Evolutionary conservation across 2,113 vertebrate species (phyloP).

Genomic region (Hypanus sabinus): DNA sequence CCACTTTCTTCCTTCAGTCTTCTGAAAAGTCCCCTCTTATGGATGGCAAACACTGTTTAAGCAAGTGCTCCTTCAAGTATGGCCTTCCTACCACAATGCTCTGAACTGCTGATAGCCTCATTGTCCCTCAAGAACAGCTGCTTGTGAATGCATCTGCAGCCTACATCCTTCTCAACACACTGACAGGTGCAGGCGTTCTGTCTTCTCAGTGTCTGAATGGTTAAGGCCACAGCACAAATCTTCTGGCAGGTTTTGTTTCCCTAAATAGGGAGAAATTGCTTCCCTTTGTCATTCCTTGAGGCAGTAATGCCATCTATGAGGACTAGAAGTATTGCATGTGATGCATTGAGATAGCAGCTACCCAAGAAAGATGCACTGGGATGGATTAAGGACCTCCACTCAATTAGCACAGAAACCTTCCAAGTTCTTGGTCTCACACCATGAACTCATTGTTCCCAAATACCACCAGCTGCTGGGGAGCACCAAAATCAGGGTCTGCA

Average conservation of each 20-base stretch:
- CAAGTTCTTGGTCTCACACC: slow-evolving; percentile 68
- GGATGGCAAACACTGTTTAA: not conserved
- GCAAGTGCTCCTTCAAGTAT: slow-evolving; percentile 32
- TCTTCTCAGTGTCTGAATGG: not conserved
- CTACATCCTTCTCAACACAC: not conserved
- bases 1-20: not conserved
- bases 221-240: slow-evolving; percentile 31
- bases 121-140: not conserved
- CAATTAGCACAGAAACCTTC: not conserved
- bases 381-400: not conserved
- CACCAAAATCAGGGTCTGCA: slow-evolving; percentile 61
- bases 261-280: not conserved
- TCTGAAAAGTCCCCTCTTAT: not conserved
- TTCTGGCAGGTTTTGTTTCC: not conserved
- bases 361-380: slow-evolving; percentile 27
- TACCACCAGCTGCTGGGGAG: slow-evolving; percentile 66
- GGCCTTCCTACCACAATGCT: slow-evolving; percentile 12
- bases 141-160: slow-evolving; percentile 11
- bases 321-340: slow-evolving; percentile 21
- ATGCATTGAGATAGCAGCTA: slow-evolving; percentile 20
- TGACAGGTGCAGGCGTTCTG: not conserved
- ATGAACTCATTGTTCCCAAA: slow-evolving; percentile 92
- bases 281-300: slow-evolving; percentile 31
- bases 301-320: slow-evolving; percentile 19
- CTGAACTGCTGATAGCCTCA: not conserved